Evolutionary conservation across 2,797 vertebrate species (phyloP).

Genomic region (Hippopotamyrus pictus): DNA sequence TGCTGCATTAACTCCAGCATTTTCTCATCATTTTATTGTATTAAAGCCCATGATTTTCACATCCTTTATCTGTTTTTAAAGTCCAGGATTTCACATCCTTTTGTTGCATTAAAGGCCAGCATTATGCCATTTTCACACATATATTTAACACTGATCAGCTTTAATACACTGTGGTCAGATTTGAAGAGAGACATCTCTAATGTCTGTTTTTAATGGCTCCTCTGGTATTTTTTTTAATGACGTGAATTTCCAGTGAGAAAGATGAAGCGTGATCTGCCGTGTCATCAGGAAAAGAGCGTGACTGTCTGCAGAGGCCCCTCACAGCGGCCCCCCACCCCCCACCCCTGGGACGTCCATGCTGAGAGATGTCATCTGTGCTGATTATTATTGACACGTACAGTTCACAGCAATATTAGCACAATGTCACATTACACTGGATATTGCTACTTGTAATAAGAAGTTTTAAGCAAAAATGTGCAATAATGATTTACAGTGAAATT

Average conservation of each 20-base stretch:
- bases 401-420: slow-evolving; percentile 65
- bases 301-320: neutral
- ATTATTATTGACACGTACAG: slow-evolving; percentile 70
- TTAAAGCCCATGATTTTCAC: neutral
- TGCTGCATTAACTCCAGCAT: neutral
- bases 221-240: slow-evolving; percentile 27
- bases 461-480: slow-evolving; percentile 64
- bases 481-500: slow-evolving; percentile 65
- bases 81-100: neutral
- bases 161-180: neutral
- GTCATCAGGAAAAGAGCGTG: neutral
- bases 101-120: slow-evolving; percentile 1
- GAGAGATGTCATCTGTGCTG: slow-evolving; percentile 73
- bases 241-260: slow-evolving; percentile 29
- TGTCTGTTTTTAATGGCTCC: neutral
- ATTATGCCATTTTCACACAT: slow-evolving; percentile 34
- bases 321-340: neutral
- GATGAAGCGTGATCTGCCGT: neutral
- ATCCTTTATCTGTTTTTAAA: neutral
- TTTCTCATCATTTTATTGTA: neutral
- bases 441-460: slow-evolving; percentile 30
- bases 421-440: slow-evolving; percentile 53
- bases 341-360: slow-evolving; percentile 59
- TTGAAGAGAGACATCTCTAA: neutral
- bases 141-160: slow-evolving; percentile 26